Conservation (phyloP, 2,888 invertebrate species). For the Tetrapedia diversipes region DNA sequence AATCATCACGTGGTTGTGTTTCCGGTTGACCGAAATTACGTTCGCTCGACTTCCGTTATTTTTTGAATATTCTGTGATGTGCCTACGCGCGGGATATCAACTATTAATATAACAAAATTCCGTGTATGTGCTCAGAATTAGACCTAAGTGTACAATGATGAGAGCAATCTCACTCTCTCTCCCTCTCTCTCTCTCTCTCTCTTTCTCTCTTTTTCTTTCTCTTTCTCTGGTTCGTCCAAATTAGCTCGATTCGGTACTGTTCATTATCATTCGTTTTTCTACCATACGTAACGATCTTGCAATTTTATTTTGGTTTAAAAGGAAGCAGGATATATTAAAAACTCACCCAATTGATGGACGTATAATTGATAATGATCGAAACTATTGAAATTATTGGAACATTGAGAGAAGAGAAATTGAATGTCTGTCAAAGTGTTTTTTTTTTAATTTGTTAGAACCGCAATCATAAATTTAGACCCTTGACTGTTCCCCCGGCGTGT, state of each 20-base stretch:
- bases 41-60: slow-evolving; percentile 1
- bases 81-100: slow-evolving; percentile 4
- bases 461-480: slow-evolving; percentile 14
- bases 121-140: slow-evolving; percentile 39
- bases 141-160: slow-evolving; percentile 21
- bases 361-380: no score
- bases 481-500: not conserved
- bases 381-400: no score
- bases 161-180: no score
- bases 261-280: not conserved
- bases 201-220: no score
- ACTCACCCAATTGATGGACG: slow-evolving; percentile 7
- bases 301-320: not conserved
- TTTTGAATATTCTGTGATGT: slow-evolving; percentile 29
- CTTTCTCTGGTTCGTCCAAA: not conserved
- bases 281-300: not conserved
- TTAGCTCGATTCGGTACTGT: slow-evolving; percentile 26
- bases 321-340: not conserved
- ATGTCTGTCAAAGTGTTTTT: not conserved
- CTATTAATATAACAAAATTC: slow-evolving; percentile 47
- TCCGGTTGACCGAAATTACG: slow-evolving; percentile 16
- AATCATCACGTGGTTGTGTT: not conserved
- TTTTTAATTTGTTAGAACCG: not conserved
- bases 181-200: no score
- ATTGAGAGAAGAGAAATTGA: not conserved